Evolutionary conservation across 1,140 invertebrate species (phyloP).

Genomic region (Plectrocnemia conspersa): DNA sequence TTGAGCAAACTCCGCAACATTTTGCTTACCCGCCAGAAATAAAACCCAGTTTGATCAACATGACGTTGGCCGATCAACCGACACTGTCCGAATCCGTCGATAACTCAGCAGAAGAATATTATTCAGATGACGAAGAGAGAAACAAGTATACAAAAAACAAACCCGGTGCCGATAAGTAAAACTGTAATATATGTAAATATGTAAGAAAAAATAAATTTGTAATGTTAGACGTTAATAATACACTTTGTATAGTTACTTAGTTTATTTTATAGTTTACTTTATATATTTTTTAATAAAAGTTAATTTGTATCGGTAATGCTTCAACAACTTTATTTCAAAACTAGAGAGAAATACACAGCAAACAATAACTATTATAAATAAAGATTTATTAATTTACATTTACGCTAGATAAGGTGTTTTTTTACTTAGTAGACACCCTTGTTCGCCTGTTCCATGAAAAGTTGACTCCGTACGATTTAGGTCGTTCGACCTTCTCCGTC

Average conservation of each 20-base stretch:
- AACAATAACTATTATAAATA: too few species aligned
- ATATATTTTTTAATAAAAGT: too few species aligned
- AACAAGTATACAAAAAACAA: slow-evolving; percentile 21
- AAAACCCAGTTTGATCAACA: slow-evolving; percentile 9
- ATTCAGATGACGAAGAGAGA: slow-evolving; percentile 49
- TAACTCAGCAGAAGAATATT: slow-evolving; percentile 43
- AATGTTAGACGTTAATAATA: too few species aligned
- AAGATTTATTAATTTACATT: slow-evolving; percentile 1
- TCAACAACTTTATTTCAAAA: too few species aligned
- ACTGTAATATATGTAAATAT: too few species aligned
- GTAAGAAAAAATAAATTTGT: too few species aligned
- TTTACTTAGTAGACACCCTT: slow-evolving; percentile 89
- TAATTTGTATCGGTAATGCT: too few species aligned
- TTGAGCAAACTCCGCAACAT: slow-evolving; percentile 6
- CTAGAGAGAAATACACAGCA: too few species aligned
- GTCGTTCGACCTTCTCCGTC: slow-evolving; percentile 64
- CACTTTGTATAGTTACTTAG: too few species aligned
- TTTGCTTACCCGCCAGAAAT: slow-evolving; percentile 5
- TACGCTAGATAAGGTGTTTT: not conserved
- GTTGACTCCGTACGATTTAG: slow-evolving; percentile 90
- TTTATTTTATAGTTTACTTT: too few species aligned
- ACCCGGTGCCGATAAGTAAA: slow-evolving; percentile 12
- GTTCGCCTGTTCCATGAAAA: slow-evolving; percentile 97
- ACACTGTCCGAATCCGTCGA: not conserved
- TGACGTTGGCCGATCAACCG: slow-evolving; percentile 25